phyloP scores from a whole-genome alignment of 2,888 invertebrate genomes.

The Apamea anceps region DNA sequence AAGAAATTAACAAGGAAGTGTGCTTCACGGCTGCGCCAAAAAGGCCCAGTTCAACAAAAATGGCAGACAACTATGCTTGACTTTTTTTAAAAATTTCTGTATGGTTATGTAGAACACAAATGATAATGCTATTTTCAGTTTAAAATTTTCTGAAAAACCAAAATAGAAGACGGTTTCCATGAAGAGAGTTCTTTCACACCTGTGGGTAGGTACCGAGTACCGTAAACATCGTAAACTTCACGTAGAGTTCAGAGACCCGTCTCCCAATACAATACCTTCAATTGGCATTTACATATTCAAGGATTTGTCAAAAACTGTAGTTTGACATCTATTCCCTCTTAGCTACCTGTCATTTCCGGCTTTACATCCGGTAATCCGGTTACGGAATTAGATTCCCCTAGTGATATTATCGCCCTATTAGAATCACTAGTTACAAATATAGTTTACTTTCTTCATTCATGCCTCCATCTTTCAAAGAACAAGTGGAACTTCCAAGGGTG shows the following conservation, averaged over 20 bases:
- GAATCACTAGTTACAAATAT: not conserved
- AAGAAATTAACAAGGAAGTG: too few relatives aligned
- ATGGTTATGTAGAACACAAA: not conserved
- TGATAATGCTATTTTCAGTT: not conserved
- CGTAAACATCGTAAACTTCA: constrained; percentile 1
- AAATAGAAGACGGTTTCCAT: not conserved
- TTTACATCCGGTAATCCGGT: not conserved
- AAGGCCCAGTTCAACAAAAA: too few relatives aligned
- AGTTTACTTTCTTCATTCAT: not conserved
- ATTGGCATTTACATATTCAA: not conserved
- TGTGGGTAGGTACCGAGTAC: not conserved
- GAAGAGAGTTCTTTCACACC: constrained; percentile 9
- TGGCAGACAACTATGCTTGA: too few relatives aligned
- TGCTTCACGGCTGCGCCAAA: too few relatives aligned
- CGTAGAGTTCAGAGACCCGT: constrained; percentile 24
- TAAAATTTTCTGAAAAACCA: not conserved
- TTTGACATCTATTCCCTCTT: not conserved
- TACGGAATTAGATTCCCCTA: not conserved
- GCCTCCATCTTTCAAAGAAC: not conserved
- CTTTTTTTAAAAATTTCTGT: not conserved
- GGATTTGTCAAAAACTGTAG: constrained; percentile 4
- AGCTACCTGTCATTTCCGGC: not conserved
- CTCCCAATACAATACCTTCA: not conserved
- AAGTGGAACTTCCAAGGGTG: not conserved
- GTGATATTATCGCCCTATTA: not conserved